Evolutionary conservation across 2,888 invertebrate genomes (phyloP), one percentile per base, ranked within the genome.

Genomic region (Dynastes grantii): DNA sequence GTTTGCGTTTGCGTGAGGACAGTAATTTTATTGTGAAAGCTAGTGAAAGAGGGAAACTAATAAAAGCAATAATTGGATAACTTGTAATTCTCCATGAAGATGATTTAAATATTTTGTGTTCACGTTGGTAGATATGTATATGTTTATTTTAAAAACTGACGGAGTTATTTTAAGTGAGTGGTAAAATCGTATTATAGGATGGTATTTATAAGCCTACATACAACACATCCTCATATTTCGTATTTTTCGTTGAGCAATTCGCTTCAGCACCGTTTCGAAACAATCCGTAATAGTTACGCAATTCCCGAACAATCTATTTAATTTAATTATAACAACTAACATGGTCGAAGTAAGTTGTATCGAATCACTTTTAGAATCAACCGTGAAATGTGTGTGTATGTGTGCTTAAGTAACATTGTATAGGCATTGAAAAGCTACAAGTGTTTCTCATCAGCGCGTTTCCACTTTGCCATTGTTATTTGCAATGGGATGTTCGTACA

Each of bases 391-490:
- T 22, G n/a, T 49, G 67, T 22, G n/a, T 11, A 45, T 40, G 6
- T 16, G 58, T 40, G n/a, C 27, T 73, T 73, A 61, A 45, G 45
- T 73, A 73, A 73, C 58, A 40, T 61, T 37, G 22, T 16, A 53
- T 13, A 73, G 16, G 2, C 16, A 40, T 58, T 73, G 58, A 61
- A 73, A 73, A 61, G 40, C 22, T 73, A 45, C 61, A 58, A 22
- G 16, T 61, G 61, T 61, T 73, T 73, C 73, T 73, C 73, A 73
- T 55, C 22, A 22, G 45, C 71, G 55, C 55, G 71, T 37, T 55
- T 37, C 55, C 37, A 55, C 55, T 55, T 55, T 45, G 32, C 71
- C 32, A 71, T 71, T 71, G 71, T 71, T 70, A 37, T 71, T 71
- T 71, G 32, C 55, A 32, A 71, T 71, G 55, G 32, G 53, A 71